These are phyloP conservation scores for Harpalus rubripes DNA, from an alignment of 2,888 invertebrate genomes.

Conservation along the genomic window DNA sequence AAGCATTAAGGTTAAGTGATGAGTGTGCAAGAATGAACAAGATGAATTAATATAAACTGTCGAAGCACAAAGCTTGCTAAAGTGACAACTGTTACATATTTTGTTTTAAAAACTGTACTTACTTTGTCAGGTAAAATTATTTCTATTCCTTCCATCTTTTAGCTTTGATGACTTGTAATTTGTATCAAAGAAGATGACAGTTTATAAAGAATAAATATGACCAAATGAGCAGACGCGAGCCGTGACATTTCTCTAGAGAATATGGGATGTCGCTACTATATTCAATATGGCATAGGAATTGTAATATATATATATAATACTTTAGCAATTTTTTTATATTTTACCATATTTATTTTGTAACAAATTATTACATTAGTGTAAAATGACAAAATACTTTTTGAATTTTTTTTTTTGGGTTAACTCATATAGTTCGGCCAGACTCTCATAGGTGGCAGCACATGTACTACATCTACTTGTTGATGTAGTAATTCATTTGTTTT, in stretches of 20 bases:
- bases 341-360: slow-evolving; percentile 69
- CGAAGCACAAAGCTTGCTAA: slow-evolving; percentile 6
- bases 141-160: slow-evolving; percentile 89
- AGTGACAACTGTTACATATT: slow-evolving; percentile 16
- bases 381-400: not conserved
- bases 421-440: not conserved
- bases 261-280: slow-evolving; percentile 15
- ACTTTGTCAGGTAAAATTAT: slow-evolving; percentile 90
- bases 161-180: slow-evolving; percentile 72
- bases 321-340: not conserved
- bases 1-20: slow-evolving; percentile 53
- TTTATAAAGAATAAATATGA: slow-evolving; percentile 45
- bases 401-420: not conserved
- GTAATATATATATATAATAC: not conserved
- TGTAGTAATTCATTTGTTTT: slow-evolving; percentile 16
- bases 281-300: not conserved
- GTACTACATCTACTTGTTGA: not conserved
- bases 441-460: not conserved
- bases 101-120: slow-evolving; percentile 71
- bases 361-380: slow-evolving; percentile 72
- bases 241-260: slow-evolving; percentile 1
- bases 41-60: slow-evolving; percentile 3
- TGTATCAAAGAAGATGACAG: slow-evolving; percentile 57
- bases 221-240: slow-evolving; percentile 10
- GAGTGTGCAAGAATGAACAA: slow-evolving; percentile 41